A percentile compares a stretch with the other conserved stretches of the same genome.
Conservation (phyloP, 2,888 invertebrate genomes). For the Drosophila peninsularis region DNA sequence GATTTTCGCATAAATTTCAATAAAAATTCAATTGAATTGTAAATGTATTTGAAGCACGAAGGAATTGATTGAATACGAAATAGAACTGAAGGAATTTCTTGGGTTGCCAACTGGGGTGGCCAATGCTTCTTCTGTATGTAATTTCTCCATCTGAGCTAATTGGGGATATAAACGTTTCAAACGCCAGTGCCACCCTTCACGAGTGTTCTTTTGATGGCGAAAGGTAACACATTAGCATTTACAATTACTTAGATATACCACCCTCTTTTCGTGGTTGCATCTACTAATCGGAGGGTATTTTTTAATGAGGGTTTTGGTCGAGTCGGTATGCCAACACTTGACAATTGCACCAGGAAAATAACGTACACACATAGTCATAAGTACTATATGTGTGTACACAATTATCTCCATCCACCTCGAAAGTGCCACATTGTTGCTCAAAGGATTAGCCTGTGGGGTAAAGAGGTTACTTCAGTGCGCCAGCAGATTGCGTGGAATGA, state of each 20-base stretch:
- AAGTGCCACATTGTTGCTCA: conserved; percentile 50
- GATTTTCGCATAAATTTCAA: conserved; percentile 53
- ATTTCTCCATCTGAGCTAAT: conserved; percentile 80
- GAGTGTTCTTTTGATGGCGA: conserved; percentile 59
- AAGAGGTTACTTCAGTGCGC: conserved; percentile 24
- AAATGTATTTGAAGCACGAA: conserved; percentile 25
- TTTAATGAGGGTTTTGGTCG: conserved; percentile 64
- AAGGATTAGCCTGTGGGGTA: conserved; percentile 51
- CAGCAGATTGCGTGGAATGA: conserved; percentile 61
- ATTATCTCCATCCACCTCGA: conserved; percentile 50
- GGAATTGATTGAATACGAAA: conserved; percentile 44
- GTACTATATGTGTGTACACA: conserved; percentile 53
- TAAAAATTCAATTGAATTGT: conserved; percentile 46
- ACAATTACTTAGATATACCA: conserved; percentile 63
- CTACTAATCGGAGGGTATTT: conserved; percentile 52
- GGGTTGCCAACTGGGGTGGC: neutral
- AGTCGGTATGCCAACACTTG: conserved; percentile 76
- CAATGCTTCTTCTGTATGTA: neutral
- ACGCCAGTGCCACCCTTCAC: conserved; percentile 37
- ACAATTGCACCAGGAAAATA: conserved; percentile 68
- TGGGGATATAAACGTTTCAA: conserved; percentile 82
- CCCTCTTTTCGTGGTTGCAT: conserved; percentile 39
- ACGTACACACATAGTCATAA: conserved; percentile 57
- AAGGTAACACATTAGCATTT: conserved; percentile 70
- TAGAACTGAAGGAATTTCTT: conserved; percentile 1